Evolutionary conservation across 2,888 invertebrate genomes (phyloP).

Genomic region (Acronicta aceris): DNA sequence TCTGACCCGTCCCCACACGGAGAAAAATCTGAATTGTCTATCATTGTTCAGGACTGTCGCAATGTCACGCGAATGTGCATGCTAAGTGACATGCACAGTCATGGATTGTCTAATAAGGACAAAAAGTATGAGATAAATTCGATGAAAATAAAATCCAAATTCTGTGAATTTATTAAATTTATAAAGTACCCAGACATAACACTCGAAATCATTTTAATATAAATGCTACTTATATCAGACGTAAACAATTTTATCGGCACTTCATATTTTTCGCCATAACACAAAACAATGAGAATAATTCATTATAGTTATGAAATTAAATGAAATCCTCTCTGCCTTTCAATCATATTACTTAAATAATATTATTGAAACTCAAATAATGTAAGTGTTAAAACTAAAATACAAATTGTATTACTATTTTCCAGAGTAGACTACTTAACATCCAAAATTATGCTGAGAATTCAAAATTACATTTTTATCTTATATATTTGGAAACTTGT

Average conservation of each 20-base stretch:
- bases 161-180: not conserved
- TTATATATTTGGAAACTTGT: slow-evolving; percentile 29
- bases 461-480: slow-evolving; percentile 27
- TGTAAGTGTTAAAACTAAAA: slow-evolving; percentile 5
- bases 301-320: not conserved
- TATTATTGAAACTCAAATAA: slow-evolving; percentile 3
- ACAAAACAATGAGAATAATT: not conserved
- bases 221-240: not conserved
- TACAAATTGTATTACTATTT: slow-evolving; percentile 3
- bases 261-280: not conserved
- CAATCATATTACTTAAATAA: not conserved
- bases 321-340: not conserved
- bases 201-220: too few relatives aligned
- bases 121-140: too few relatives aligned
- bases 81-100: too few relatives aligned
- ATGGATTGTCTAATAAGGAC: too few relatives aligned
- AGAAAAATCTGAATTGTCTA: too few relatives aligned
- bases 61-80: too few relatives aligned
- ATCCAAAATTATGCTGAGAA: slow-evolving; percentile 11
- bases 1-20: too few relatives aligned
- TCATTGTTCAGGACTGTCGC: too few relatives aligned
- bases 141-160: too few relatives aligned
- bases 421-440: not conserved
- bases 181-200: not conserved
- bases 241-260: not conserved